phyloP scores from a whole-genome alignment of 2,888 invertebrate species.

The Litoditis marina region DNA sequence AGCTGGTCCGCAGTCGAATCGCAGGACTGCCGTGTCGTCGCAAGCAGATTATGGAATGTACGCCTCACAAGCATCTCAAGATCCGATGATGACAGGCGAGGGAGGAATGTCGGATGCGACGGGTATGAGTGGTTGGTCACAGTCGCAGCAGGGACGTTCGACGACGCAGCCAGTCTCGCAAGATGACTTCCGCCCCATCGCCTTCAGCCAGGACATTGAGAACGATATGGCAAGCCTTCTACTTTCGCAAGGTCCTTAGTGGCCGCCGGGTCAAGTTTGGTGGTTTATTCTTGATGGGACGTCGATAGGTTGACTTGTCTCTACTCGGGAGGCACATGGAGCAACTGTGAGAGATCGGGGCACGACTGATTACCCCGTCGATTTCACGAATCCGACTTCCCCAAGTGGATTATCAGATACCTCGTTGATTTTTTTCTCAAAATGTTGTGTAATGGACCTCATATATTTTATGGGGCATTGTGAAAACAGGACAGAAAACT shows the following conservation, averaged over 20 bases:
- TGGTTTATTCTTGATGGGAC: too few relatives aligned
- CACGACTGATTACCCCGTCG: too few relatives aligned
- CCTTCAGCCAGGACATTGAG: constrained; percentile 36
- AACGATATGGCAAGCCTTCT: constrained; percentile 39
- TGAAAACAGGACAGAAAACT: too few relatives aligned
- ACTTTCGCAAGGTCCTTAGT: constrained; percentile 36
- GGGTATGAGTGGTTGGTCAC: constrained; percentile 27
- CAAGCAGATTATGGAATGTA: constrained; percentile 7
- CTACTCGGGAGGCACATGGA: too few relatives aligned
- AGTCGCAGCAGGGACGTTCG: constrained; percentile 15
- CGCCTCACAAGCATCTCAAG: constrained; percentile 21
- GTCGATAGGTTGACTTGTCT: too few relatives aligned
- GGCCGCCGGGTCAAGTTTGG: not conserved
- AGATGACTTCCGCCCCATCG: constrained; percentile 17
- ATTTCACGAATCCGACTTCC: too few relatives aligned
- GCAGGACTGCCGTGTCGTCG: not conserved
- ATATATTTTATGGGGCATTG: too few relatives aligned
- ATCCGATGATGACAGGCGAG: constrained; percentile 1
- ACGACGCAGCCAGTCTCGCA: constrained; percentile 22
- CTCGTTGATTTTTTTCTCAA: too few relatives aligned
- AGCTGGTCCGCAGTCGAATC: constrained; percentile 1
- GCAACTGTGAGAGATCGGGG: too few relatives aligned
- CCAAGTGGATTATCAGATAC: too few relatives aligned
- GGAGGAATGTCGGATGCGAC: constrained; percentile 19
- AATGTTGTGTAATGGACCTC: too few relatives aligned